phyloP scores from a whole-genome alignment of 2,113 vertebrate species.

The Scolopax mira region DNA sequence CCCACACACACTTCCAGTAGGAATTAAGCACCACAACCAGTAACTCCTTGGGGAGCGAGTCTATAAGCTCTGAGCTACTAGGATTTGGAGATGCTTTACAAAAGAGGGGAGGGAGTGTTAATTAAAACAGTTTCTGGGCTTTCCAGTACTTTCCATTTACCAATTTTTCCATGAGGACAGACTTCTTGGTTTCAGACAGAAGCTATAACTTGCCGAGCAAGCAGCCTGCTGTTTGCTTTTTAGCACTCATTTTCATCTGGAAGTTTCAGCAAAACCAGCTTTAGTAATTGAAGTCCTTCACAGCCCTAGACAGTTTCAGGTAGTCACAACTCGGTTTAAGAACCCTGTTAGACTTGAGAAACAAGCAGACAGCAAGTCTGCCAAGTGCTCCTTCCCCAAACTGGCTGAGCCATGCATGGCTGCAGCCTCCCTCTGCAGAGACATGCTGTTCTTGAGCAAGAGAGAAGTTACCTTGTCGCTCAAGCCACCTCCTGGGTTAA shows the following conservation, averaged over 20 bases:
- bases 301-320: neutral
- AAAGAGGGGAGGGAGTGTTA: neutral
- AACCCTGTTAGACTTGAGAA: neutral
- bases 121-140: neutral
- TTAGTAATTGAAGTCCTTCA: neutral
- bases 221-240: neutral
- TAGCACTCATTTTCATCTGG: neutral
- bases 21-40: neutral
- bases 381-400: neutral
- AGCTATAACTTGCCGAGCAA: neutral
- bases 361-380: neutral
- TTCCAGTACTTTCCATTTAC: neutral
- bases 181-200: neutral
- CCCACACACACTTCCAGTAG: neutral
- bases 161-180: accelerated
- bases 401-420: neutral
- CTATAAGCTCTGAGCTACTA: neutral
- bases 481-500: neutral
- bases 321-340: neutral
- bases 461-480: neutral
- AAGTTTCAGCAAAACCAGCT: neutral
- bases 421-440: neutral
- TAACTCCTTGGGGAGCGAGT: neutral
- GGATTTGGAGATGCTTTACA: neutral
- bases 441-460: neutral